Conservation (phyloP, 2,113 vertebrate genomes). For the Dermatemys mawii region DNA sequence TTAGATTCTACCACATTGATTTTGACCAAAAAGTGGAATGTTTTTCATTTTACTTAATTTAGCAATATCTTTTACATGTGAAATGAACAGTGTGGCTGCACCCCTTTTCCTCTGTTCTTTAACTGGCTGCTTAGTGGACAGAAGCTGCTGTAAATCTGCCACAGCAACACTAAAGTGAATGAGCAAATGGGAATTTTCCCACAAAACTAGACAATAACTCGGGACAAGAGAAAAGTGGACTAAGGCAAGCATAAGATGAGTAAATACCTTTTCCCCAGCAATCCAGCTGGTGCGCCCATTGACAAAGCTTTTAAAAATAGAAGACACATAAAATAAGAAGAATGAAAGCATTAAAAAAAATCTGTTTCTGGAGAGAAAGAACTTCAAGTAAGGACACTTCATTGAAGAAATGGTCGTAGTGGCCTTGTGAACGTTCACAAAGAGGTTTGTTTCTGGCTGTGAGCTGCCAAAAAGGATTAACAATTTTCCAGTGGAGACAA, state of each 20-base stretch:
- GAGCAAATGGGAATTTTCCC: slow-evolving; percentile 26
- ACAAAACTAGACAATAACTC: slow-evolving; percentile 50
- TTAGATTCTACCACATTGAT: neutral
- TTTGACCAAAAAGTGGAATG: neutral
- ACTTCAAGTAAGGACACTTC: slow-evolving; percentile 16
- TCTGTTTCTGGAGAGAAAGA: neutral
- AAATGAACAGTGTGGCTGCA: slow-evolving; percentile 15
- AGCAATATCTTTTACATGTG: slow-evolving; percentile 28
- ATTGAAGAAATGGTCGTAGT: neutral
- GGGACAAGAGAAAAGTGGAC: slow-evolving; percentile 43
- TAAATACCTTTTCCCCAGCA: slow-evolving; percentile 29
- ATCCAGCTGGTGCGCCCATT: slow-evolving; percentile 18
- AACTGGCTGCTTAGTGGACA: slow-evolving; percentile 40
- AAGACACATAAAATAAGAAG: slow-evolving; percentile 39
- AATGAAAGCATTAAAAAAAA: slow-evolving; percentile 45
- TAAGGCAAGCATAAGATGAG: slow-evolving; percentile 41
- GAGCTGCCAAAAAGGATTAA: slow-evolving; percentile 38
- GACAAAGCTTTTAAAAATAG: slow-evolving; percentile 54
- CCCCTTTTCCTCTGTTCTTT: slow-evolving; percentile 24
- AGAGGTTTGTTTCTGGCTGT: slow-evolving; percentile 41
- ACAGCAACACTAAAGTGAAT: neutral
- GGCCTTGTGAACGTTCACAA: slow-evolving; percentile 42
- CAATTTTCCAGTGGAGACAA: slow-evolving; percentile 44
- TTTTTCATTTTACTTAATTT: slow-evolving; percentile 2
- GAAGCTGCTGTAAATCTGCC: slow-evolving; percentile 35